A percentile compares a stretch with the other conserved stretches of the same genome.
These are phyloP conservation scores for Hyposoter dolosus DNA, from an alignment of 2,888 invertebrate genomes.

Conservation along the genomic window DNA sequence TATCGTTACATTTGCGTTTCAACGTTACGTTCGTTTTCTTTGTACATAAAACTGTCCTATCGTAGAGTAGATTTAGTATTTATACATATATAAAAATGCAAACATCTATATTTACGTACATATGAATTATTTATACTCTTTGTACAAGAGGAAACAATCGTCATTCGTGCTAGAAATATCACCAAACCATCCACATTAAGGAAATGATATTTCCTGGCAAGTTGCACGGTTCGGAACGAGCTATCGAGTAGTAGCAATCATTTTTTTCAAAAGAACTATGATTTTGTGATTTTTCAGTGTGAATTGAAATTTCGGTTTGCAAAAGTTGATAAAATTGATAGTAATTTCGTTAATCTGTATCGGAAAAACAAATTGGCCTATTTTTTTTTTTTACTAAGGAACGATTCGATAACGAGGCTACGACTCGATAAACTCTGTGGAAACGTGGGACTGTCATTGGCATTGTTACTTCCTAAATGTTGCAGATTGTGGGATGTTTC, in stretches of 20 bases:
- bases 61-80: conserved; percentile 71
- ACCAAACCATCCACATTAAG: not conserved
- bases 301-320: not conserved
- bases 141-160: not conserved
- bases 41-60: conserved; percentile 72
- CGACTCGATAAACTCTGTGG: not conserved
- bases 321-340: not conserved
- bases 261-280: not conserved
- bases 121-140: not conserved
- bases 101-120: conserved; percentile 11
- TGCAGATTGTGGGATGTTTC: not conserved
- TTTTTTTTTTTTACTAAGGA: not conserved
- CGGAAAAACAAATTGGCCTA: not conserved
- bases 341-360: not conserved
- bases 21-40: conserved; percentile 68
- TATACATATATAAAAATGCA: conserved; percentile 40
- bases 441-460: not conserved
- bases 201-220: not conserved
- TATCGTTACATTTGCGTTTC: conserved; percentile 69
- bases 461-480: not conserved
- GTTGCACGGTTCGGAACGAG: not conserved
- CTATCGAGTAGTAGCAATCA: not conserved
- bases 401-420: too few relatives aligned
- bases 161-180: not conserved
- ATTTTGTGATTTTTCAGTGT: not conserved